Conservation (phyloP, 2,888 invertebrate species). For the Elaeidobius kamerunicus region DNA sequence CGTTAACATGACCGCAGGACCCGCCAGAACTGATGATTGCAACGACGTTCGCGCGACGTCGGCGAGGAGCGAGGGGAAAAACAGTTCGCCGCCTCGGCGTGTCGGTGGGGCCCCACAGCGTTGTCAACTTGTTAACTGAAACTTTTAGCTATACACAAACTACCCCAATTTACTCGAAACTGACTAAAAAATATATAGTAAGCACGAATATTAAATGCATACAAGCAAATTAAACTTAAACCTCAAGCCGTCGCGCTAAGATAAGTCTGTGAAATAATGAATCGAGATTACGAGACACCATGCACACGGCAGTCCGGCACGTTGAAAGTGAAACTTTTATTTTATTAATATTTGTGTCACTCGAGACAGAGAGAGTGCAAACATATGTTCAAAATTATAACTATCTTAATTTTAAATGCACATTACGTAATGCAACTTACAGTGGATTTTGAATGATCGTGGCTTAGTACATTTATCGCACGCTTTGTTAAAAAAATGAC, state of each 20-base stretch:
- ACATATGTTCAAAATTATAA: slow-evolving; percentile 13
- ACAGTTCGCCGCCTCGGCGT: slow-evolving; percentile 23
- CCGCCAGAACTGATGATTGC: slow-evolving; percentile 49
- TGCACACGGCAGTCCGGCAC: slow-evolving; percentile 17
- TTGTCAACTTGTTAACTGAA: slow-evolving; percentile 24
- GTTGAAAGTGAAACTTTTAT: slow-evolving; percentile 27
- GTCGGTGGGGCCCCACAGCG: slow-evolving; percentile 27
- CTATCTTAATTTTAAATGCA: background rate
- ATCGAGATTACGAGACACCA: slow-evolving; percentile 24
- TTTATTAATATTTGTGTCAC: slow-evolving; percentile 24
- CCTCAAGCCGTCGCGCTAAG: slow-evolving; percentile 10
- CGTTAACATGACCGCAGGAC: slow-evolving; percentile 53
- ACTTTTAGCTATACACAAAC: slow-evolving; percentile 9
- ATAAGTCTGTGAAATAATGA: slow-evolving; percentile 21
- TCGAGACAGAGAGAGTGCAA: slow-evolving; percentile 16
- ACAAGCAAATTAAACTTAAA: too few relatives aligned
- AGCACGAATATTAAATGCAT: too few relatives aligned
- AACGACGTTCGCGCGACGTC: slow-evolving; percentile 27
- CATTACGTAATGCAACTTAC: slow-evolving; percentile 5
- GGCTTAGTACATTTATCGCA: too few relatives aligned
- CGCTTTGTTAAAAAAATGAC: too few relatives aligned
- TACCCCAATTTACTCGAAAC: too few relatives aligned
- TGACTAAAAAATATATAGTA: too few relatives aligned
- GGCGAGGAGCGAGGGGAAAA: slow-evolving; percentile 21
- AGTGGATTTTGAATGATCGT: too few relatives aligned